Evolutionary conservation across 1,140 invertebrate genomes (phyloP).

Genomic region (Vanessa atalanta): DNA sequence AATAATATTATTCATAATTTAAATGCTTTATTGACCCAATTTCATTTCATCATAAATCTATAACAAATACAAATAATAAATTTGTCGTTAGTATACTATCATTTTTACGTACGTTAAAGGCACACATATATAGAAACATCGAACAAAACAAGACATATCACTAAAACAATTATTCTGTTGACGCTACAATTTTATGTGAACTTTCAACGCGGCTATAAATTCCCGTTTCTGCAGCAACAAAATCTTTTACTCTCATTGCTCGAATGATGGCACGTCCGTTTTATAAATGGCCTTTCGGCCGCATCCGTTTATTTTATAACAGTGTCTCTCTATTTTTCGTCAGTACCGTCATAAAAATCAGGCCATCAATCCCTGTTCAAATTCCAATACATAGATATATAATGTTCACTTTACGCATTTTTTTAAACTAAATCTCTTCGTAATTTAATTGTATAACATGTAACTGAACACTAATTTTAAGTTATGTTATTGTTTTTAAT

Average conservation of each 20-base stretch:
- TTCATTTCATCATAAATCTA: too few species aligned
- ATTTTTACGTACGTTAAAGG: too few species aligned
- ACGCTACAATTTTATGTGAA: constrained; percentile 19
- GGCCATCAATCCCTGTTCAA: constrained; percentile 5
- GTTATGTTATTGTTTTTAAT: too few species aligned
- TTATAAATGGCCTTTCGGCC: constrained; percentile 27
- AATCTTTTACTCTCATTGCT: constrained; percentile 28
- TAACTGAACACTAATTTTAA: too few species aligned
- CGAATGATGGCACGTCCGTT: constrained; percentile 27
- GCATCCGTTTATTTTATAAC: constrained; percentile 32
- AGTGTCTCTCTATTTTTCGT: constrained; percentile 6
- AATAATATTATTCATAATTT: too few species aligned
- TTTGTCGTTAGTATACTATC: too few species aligned
- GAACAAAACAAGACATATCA: constrained; percentile 5
- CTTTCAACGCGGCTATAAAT: constrained; percentile 22
- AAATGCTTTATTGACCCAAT: too few species aligned
- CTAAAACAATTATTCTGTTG: constrained; percentile 11
- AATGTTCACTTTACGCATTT: background rate
- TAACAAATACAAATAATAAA: too few species aligned
- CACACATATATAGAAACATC: background rate
- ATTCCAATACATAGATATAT: background rate
- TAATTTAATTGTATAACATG: too few species aligned
- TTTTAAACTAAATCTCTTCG: background rate
- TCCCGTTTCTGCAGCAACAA: constrained; percentile 27
- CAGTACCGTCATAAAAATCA: constrained; percentile 14